Percentiles rank a stretch among this genome's conserved stretches.
Conservation (phyloP, 2,888 invertebrate species). For the Aquatica leii region DNA sequence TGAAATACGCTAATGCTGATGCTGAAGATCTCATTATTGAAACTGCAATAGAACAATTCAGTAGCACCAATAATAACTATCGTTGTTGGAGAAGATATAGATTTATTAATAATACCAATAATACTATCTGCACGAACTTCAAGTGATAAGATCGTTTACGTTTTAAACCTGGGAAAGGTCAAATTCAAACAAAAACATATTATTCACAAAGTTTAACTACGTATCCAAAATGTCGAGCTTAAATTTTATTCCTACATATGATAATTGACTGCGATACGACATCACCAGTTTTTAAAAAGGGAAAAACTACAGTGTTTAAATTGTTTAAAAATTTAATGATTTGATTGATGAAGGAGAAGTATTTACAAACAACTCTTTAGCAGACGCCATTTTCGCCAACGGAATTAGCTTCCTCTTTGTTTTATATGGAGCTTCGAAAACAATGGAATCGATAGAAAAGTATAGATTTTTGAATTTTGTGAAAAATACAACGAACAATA, state of each 20-base stretch:
- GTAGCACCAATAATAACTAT: background rate
- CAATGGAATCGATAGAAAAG: conserved; percentile 47
- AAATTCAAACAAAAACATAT: too few relatives aligned
- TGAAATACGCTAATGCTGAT: too few relatives aligned
- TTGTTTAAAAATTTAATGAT: too few relatives aligned
- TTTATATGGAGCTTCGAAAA: conserved; percentile 43
- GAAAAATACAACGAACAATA: conserved; percentile 40
- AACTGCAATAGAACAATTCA: background rate
- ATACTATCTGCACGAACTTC: background rate
- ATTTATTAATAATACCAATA: too few relatives aligned
- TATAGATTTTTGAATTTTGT: conserved; percentile 43
- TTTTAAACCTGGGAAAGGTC: too few relatives aligned
- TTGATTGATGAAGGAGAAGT: conserved; percentile 30
- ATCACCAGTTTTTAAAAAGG: conserved; percentile 39
- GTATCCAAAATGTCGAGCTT: too few relatives aligned
- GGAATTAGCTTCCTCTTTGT: too few relatives aligned
- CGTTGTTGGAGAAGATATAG: background rate
- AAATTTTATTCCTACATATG: too few relatives aligned
- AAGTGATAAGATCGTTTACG: background rate
- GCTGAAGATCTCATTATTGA: too few relatives aligned
- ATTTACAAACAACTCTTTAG: conserved; percentile 41
- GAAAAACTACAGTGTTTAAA: conserved; percentile 13
- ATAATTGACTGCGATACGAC: too few relatives aligned
- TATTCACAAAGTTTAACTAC: too few relatives aligned
- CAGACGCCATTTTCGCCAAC: conserved; percentile 38